Evolutionary conservation across 2,113 vertebrate species (phyloP), one percentile per base, ranked within the genome.

Genomic region (Tetrax tetrax): DNA sequence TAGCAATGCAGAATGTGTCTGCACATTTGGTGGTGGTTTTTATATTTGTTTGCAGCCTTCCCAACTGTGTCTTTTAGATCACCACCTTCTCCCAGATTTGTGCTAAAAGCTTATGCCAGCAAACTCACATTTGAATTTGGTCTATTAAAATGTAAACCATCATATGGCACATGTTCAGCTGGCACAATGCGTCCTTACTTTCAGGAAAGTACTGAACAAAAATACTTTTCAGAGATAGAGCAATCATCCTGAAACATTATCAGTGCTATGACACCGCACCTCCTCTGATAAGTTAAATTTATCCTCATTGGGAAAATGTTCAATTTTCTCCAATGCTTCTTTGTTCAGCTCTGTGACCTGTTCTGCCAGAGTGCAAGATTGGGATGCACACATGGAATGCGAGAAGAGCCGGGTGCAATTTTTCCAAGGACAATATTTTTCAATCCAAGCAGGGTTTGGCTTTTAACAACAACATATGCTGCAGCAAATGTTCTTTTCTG

Each of bases 401-500:
- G 4, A 89, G 70, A 77, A 82, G 43, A 82, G 38, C 18, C 1
- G 33, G 24, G 35, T 76, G 51, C 27, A 51, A 63, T 92, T 77
- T 71, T 92, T 86, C 60, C 84, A 81, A 89, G 89, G 89, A 89
- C 89, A 89, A 37, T 85, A 81, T 89, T 85, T 94, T 92, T 82
- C 81, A 82, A 66, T 85, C 53, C 81, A 82, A 86, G 47, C 35
- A 68, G 59, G 41, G 14, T 77, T 82, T 95, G 89, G 86, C 93
- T 92, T 89, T 81, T 92, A 92, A 81, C 89, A 89, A 84, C 80
- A 92, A 81, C 93, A 94, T 85, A 92, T 94, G 93, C 85, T 92
- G 50, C 53, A 89, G 53, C 93, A 95, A 92, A 95, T 95, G 90
- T 92, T 95, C 90, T 77, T 82, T 86, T 78, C 65, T 86, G 86